Evolutionary conservation across 2,797 vertebrate species (phyloP), one percentile per base, ranked within the genome.

Genomic region (Phrynocephalus guinanensis): DNA sequence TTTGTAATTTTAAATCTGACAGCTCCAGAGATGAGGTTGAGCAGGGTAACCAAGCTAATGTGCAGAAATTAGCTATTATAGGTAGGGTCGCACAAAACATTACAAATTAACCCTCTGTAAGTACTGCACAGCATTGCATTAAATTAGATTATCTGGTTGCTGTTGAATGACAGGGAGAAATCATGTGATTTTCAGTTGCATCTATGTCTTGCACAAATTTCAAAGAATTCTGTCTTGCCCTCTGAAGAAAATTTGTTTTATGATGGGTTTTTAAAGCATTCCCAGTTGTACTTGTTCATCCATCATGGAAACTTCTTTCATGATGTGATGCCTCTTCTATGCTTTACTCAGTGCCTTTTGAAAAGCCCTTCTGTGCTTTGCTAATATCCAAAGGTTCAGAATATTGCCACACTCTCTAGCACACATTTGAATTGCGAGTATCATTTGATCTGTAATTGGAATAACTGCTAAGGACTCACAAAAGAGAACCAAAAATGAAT

Each of bases 91-190:
- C 50, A 86, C 10, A 81, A 92, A 93, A 91, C 77, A n/a, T 71
- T 91, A 89, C 70, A 92, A 94, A 92, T 93, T 92, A 92, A 93
- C 89, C 87, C 70, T 88, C 91, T 92, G 81, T 73, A 92, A 92
- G 70, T 87, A 20, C 80, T 73, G 76, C 89, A 66, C 48, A 88
- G 87, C 90, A 83, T 63, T 77, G 50, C 91, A 89, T 93, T 90
- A 84, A 18, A 88, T 90, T 87, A 89, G 30, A 86, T 91, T 92
- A 82, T n/a, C 75, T 83, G 82, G 86, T n/a, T 88, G 88, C n/a
- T 63, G 9, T 73, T 92, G 80, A 91, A 50, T 87, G 88, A 28
- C 84, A 87, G 50, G 24, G n/a, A 86, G 87, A 87, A 90, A 78
- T 86, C 71, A 85, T n/a, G 71, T 88, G 30, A 70, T 86, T 77